A percentile compares a stretch with the other conserved stretches of the same genome.
phyloP scores from a whole-genome alignment of 2,113 vertebrate species.

The Zootoca vivipara region DNA sequence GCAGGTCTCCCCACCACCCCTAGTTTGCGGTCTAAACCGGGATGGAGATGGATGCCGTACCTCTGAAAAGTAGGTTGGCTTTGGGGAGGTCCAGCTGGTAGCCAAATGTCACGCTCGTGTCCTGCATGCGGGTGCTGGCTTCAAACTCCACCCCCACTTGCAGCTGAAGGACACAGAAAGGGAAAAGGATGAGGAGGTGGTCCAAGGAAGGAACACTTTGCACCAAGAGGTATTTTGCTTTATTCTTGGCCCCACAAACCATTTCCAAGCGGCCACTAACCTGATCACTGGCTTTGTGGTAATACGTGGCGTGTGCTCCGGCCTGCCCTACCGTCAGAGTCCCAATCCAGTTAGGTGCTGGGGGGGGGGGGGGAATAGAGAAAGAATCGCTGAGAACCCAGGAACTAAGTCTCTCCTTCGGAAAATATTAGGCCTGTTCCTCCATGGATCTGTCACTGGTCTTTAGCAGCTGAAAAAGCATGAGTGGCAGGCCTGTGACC shows the following conservation, averaged over 20 bases:
- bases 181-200: not conserved
- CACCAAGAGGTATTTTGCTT: not conserved
- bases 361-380: not conserved
- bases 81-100: constrained; percentile 91
- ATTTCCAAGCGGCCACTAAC: constrained; percentile 58
- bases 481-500: no score
- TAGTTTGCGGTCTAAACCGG: not conserved
- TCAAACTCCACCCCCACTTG: constrained; percentile 93
- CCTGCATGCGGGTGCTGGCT: constrained; percentile 88
- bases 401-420: no score
- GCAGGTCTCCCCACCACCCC: no score
- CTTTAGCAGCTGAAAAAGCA: not conserved
- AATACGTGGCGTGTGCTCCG: constrained; percentile 89
- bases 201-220: not conserved
- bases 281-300: constrained; percentile 93
- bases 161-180: constrained; percentile 69
- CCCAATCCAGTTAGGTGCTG: constrained; percentile 86
- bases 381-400: not conserved
- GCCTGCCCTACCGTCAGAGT: constrained; percentile 87
- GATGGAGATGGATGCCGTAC: constrained; percentile 57
- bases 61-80: constrained; percentile 92
- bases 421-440: not conserved
- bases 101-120: constrained; percentile 86
- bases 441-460: no score
- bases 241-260: no score